Percentiles rank a stretch among this genome's conserved stretches.
These are phyloP conservation scores for Phylloscopus collybita DNA, from an alignment of 2,797 vertebrate species.

Conservation along the genomic window DNA sequence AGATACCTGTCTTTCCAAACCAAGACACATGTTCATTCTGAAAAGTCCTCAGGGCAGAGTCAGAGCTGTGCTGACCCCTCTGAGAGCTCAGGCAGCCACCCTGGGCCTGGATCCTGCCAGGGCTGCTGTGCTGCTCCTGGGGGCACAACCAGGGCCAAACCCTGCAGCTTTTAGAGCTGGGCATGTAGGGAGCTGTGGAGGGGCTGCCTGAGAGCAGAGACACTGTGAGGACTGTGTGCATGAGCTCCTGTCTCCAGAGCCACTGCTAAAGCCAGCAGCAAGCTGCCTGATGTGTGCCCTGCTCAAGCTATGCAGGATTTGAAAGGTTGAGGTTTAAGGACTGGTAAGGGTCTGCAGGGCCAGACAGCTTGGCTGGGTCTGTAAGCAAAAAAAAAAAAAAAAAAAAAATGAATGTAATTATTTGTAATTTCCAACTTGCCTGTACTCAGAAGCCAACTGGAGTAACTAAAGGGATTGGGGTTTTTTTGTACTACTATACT, in stretches of 20 bases:
- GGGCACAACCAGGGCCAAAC: background rate
- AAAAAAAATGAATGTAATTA: background rate
- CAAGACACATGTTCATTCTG: background rate
- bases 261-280: background rate
- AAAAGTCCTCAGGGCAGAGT: background rate
- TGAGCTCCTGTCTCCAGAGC: background rate
- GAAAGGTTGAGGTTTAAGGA: background rate
- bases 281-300: background rate
- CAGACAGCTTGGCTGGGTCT: background rate
- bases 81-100: background rate
- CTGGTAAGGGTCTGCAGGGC: background rate
- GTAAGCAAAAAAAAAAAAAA: slow-evolving; percentile 30
- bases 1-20: no score
- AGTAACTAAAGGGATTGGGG: background rate
- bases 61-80: background rate
- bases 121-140: background rate
- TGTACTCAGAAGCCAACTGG: background rate
- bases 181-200: background rate
- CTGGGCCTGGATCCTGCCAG: background rate
- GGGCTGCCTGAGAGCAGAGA: background rate
- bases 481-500: no score
- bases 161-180: background rate
- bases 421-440: background rate
- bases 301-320: background rate
- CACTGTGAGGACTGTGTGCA: background rate